A percentile compares a stretch with the other conserved stretches of the same genome.
phyloP scores from a whole-genome alignment of 2,888 invertebrate genomes.

The Drosophila monieri region DNA sequence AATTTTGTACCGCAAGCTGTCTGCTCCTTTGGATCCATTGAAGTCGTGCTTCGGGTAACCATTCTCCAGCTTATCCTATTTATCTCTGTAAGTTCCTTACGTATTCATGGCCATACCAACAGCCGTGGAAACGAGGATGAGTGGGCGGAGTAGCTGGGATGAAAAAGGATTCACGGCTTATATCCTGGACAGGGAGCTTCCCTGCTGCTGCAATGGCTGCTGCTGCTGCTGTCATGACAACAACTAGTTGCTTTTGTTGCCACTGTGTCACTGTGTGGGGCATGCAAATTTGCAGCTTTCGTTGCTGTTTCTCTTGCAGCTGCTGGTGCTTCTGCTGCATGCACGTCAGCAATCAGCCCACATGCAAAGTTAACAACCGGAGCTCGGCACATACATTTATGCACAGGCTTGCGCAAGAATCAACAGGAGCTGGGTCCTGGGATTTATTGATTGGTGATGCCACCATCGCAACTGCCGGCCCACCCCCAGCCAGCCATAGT shows the following conservation, averaged over 20 bases:
- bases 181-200: conserved; percentile 26
- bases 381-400: conserved; percentile 59
- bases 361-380: conserved; percentile 39
- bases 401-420: conserved; percentile 70
- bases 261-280: conserved; percentile 13
- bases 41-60: conserved; percentile 19
- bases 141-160: conserved; percentile 5
- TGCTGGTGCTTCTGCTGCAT: conserved; percentile 48
- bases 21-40: conserved; percentile 10
- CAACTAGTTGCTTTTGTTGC: conserved; percentile 66
- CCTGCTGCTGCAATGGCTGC: neutral
- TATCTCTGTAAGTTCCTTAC: conserved; percentile 21
- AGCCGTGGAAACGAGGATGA: neutral
- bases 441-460: conserved; percentile 71
- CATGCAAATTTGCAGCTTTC: conserved; percentile 14
- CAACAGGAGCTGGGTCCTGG: conserved; percentile 74
- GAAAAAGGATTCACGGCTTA: conserved; percentile 35
- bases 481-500: neutral
- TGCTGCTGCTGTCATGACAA: conserved; percentile 53
- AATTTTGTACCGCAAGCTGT: conserved; percentile 17
- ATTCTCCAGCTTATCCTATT: conserved; percentile 30
- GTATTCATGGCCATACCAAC: conserved; percentile 24
- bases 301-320: conserved; percentile 12
- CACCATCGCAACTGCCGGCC: conserved; percentile 12
- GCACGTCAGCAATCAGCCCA: conserved; percentile 68